A percentile compares a stretch with the other conserved stretches of the same genome.
Conservation (phyloP, 2,113 vertebrate species). For the Amphiprion percula region DNA sequence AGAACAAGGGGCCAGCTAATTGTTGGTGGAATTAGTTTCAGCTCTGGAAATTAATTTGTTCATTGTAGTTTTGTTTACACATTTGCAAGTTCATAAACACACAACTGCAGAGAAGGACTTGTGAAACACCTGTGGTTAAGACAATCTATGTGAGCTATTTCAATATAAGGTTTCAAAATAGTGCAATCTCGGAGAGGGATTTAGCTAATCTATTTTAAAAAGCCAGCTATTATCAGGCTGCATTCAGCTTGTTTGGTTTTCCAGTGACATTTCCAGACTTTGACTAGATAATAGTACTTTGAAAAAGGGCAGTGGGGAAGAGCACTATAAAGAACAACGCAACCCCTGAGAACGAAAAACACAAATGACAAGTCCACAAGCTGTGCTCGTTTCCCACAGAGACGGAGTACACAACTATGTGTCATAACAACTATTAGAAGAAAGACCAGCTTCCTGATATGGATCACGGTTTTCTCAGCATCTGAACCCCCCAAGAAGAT, state of each 20-base stretch:
- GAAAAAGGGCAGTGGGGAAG: slow-evolving; percentile 22
- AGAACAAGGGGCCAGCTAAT: too few species aligned
- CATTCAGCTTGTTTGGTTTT: slow-evolving; percentile 52
- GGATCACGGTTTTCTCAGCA: slow-evolving; percentile 47
- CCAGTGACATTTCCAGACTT: slow-evolving; percentile 40
- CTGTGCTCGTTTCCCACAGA: slow-evolving; percentile 49
- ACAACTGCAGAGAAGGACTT: not conserved
- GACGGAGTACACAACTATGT: slow-evolving; percentile 23
- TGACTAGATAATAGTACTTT: slow-evolving; percentile 30
- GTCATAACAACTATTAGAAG: slow-evolving; percentile 73
- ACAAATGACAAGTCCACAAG: slow-evolving; percentile 41
- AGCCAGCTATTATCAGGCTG: slow-evolving; percentile 53
- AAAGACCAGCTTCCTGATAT: slow-evolving; percentile 66
- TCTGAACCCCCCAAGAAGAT: slow-evolving; percentile 46
- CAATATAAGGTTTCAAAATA: slow-evolving; percentile 33
- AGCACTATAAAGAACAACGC: slow-evolving; percentile 41
- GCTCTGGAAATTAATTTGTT: too few species aligned
- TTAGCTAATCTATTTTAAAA: slow-evolving; percentile 41
- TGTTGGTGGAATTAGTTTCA: too few species aligned
- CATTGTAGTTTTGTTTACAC: too few species aligned
- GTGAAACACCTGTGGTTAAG: slow-evolving; percentile 4
- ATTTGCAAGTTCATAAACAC: too few species aligned
- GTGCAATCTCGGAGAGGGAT: slow-evolving; percentile 11
- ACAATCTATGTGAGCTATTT: not conserved
- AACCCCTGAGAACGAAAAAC: slow-evolving; percentile 31